These are phyloP conservation scores for Dipodomys spectabilis DNA, from an alignment of 2,113 vertebrate species.

Conservation along the genomic window DNA sequence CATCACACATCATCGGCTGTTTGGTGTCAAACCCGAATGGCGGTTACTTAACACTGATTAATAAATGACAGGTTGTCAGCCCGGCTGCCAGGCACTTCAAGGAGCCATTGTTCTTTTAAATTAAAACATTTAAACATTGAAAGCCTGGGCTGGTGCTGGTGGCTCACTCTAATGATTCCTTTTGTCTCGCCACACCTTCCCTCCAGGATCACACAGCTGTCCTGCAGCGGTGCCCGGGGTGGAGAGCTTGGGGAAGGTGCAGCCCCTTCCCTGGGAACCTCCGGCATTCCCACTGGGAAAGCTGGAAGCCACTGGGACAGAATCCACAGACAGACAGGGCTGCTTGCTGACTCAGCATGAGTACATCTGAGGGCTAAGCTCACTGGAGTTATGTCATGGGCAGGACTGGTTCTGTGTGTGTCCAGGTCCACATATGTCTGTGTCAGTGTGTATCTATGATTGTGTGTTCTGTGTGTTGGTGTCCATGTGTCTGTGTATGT, in stretches of 20 bases:
- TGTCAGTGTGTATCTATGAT: accelerated
- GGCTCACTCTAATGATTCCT: constrained; percentile 86
- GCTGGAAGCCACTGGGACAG: constrained; percentile 73
- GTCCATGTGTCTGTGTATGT: background rate
- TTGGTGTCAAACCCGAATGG: constrained; percentile 79
- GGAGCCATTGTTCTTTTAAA: constrained; percentile 87
- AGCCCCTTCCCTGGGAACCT: constrained; percentile 82
- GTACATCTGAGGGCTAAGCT: constrained; percentile 44
- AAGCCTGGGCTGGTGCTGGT: constrained; percentile 84
- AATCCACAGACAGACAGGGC: constrained; percentile 70
- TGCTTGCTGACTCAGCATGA: constrained; percentile 71
- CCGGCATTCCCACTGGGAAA: constrained; percentile 75
- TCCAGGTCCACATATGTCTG: background rate
- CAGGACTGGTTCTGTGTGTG: constrained; percentile 29
- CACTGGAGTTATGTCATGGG: constrained; percentile 40
- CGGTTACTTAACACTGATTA: constrained; percentile 73
- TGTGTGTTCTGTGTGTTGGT: background rate
- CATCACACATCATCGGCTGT: constrained; percentile 72
- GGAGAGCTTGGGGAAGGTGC: constrained; percentile 52
- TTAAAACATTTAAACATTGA: constrained; percentile 89
- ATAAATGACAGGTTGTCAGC: constrained; percentile 85
- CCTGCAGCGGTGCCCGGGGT: constrained; percentile 80
- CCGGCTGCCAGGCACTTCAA: constrained; percentile 78
- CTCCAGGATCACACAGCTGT: constrained; percentile 84
- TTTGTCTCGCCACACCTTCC: constrained; percentile 84